These are phyloP conservation scores for Myzus persicae DNA, from an alignment of 1,140 invertebrate genomes.

Conservation along the genomic window DNA sequence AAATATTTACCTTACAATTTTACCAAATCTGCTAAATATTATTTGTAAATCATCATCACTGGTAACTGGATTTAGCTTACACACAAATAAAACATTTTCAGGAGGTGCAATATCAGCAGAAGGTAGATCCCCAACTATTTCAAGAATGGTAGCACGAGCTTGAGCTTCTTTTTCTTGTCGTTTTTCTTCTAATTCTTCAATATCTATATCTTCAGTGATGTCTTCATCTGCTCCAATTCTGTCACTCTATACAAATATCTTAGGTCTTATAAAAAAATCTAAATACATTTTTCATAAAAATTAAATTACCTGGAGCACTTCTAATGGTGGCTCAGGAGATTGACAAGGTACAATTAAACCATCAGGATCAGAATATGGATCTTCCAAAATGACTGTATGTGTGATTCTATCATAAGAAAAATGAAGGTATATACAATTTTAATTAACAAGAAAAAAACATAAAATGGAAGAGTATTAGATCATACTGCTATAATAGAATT, in stretches of 20 bases:
- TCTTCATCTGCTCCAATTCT: constrained; percentile 94
- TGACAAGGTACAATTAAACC: constrained; percentile 78
- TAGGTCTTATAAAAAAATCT: not conserved
- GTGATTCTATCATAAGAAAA: constrained; percentile 75
- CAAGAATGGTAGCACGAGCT: constrained; percentile 94
- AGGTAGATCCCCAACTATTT: constrained; percentile 98
- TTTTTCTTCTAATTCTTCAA: constrained; percentile 87
- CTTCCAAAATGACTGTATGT: constrained; percentile 95
- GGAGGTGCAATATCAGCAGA: constrained; percentile 97
- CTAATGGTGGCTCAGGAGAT: constrained; percentile 86
- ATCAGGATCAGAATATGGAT: constrained; percentile 91
- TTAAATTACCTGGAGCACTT: constrained; percentile 72
- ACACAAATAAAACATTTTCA: constrained; percentile 99
- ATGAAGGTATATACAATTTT: not conserved
- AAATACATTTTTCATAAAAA: not conserved
- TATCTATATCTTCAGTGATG: constrained; percentile 82
- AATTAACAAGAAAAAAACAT: not conserved
- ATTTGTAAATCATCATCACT: constrained; percentile 97
- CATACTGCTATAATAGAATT: not conserved
- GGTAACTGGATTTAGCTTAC: constrained; percentile 99
- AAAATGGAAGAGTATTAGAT: not conserved
- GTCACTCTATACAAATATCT: constrained; percentile 71
- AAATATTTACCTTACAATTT: constrained; percentile 75
- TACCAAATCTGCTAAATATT: constrained; percentile 97
- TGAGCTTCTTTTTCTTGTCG: constrained; percentile 92